Base-by-base conservation (phyloP, 2,797 vertebrate genomes). In the Neosilurus mollespiculum region DNA sequence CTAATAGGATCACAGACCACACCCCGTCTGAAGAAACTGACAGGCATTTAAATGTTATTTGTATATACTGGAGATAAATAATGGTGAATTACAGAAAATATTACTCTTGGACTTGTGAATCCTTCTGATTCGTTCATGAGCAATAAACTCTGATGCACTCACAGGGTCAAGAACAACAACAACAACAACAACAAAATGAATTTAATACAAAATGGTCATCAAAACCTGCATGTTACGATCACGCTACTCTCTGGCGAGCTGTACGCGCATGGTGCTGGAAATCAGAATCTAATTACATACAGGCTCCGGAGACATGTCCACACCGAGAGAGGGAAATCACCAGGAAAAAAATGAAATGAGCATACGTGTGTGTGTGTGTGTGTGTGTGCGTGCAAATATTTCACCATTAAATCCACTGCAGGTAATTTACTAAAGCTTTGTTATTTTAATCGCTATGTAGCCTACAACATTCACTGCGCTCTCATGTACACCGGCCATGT, bases 261-360 rank as follows among this genome's bases (percentile, higher is more conserved):
- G 30, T 53, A 75, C 51, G 22, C 59, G 79, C 69, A 34, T 81
- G 73, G 66, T 78, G n/a, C 54, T 79, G 70, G 34, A 75, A 83
- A 84, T 56, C 78, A 58, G 62, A 88, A 87, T 87, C 70, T 67
- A 85, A 85, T 87, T 84, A 73, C 66, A 83, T 26, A 54, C 65
- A 1, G 75, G n/a, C 81, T 77, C 81, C 51, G 51, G 81, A 80
- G 71, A 87, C 58, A 72, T 22, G 30, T 51, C 56, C 26, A 61
- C 14, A 76, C 11, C 18, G 73, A 76, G 51, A 56, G n/a, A 83
- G 85, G 64, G 53, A 86, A 84, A 80, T 75, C 64, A 88, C 34
- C 64, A 26, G 43, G 66, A 43, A 18, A 5, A 65, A 83, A 30
- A 85, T 80, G 56, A 81, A 79, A 81, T 83, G 58, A 58, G 49